Evolutionary conservation across 2,888 invertebrate genomes (phyloP).

Genomic region (Elmis aenea): DNA sequence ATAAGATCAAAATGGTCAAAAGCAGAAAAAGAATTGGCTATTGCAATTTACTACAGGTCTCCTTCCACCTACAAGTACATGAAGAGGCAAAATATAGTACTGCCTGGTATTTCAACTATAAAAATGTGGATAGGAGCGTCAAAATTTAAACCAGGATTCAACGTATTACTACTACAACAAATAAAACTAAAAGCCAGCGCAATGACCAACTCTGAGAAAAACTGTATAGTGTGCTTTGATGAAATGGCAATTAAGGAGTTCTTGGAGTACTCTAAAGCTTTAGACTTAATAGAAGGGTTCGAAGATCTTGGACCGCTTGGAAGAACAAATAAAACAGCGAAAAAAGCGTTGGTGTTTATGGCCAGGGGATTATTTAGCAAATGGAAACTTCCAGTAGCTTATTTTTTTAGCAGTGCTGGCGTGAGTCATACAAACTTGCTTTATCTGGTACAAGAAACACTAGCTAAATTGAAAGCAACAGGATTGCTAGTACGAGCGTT

Average conservation of each 20-base stretch:
- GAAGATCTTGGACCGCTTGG: constrained; percentile 16
- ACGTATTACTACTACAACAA: too few species aligned
- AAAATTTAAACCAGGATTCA: too few species aligned
- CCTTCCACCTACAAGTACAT: too few species aligned
- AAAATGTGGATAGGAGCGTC: too few species aligned
- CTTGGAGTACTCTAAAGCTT: constrained; percentile 3
- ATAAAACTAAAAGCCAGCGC: too few species aligned
- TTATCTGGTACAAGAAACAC: neutral
- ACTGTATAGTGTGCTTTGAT: constrained; percentile 8
- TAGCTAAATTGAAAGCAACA: neutral
- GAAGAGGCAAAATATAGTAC: too few species aligned
- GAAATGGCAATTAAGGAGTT: constrained; percentile 4
- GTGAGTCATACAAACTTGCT: constrained; percentile 1
- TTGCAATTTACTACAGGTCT: too few species aligned
- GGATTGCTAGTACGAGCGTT: constrained; percentile 2
- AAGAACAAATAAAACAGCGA: constrained; percentile 1
- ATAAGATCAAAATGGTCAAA: too few species aligned
- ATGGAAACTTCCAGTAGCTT: constrained; percentile 14
- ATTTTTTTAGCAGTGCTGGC: constrained; percentile 9
- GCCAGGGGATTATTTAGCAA: constrained; percentile 8
- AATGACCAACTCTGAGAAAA: constrained; percentile 1
- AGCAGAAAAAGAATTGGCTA: too few species aligned
- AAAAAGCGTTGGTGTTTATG: constrained; percentile 13
- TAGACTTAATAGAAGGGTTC: constrained; percentile 11
- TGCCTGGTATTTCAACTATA: too few species aligned